phyloP scores from a whole-genome alignment of 2,888 invertebrate species.

The Dyspetes luteomarginatus region DNA sequence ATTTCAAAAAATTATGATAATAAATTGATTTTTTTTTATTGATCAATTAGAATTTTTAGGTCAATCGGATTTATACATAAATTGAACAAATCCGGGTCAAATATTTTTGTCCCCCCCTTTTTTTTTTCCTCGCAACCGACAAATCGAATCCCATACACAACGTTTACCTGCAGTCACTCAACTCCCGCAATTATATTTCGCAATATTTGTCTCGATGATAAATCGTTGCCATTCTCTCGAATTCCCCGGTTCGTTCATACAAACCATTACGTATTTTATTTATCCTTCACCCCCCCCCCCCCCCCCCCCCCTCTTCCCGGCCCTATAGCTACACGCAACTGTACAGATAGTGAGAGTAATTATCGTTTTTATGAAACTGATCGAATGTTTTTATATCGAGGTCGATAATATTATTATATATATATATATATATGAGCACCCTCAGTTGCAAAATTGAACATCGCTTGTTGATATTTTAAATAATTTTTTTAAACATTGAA shows the following conservation, averaged over 20 bases:
- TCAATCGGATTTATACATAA: background rate
- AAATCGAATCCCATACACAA: constrained; percentile 11
- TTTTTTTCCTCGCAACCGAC: constrained; percentile 10
- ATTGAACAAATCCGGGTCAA: constrained; percentile 31
- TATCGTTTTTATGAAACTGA: no score
- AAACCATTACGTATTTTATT: no score
- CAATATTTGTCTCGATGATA: constrained; percentile 59
- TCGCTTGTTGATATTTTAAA: no score
- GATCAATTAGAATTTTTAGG: background rate
- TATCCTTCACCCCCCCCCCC: no score
- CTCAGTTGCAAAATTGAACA: no score
- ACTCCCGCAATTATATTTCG: constrained; percentile 63
- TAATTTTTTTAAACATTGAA: no score
- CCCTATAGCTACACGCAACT: background rate
- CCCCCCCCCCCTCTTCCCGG: background rate
- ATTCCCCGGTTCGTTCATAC: constrained; percentile 11
- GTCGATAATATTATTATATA: no score
- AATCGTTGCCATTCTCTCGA: constrained; percentile 59
- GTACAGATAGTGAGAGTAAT: no score
- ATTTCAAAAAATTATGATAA: background rate
- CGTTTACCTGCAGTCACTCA: constrained; percentile 34
- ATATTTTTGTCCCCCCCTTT: background rate
- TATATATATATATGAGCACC: no score
- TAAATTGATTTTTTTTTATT: background rate
- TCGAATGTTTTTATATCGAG: no score